These are phyloP conservation scores for Onychorhynchus coronatus DNA, from an alignment of 2,113 vertebrate genomes.

Conservation along the genomic window DNA sequence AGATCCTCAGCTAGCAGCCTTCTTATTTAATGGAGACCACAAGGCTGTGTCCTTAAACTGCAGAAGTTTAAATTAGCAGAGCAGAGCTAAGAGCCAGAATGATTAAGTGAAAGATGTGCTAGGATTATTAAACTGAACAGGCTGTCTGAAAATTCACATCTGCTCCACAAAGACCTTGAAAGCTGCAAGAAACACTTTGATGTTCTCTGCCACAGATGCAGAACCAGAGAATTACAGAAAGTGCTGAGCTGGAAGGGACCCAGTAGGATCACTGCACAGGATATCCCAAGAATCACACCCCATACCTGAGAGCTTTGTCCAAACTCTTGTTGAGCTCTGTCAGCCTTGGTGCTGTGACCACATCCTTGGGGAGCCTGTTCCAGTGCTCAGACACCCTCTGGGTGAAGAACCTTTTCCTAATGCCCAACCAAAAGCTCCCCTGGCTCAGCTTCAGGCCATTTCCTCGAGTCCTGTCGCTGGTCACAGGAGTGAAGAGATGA, in stretches of 20 bases:
- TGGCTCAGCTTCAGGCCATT: not conserved
- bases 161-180: not conserved
- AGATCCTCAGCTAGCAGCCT: not conserved
- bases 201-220: not conserved
- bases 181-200: not conserved
- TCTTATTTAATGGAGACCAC: not conserved
- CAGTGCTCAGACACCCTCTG: no score
- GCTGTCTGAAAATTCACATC: not conserved
- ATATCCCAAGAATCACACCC: not conserved
- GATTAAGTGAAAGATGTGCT: not conserved
- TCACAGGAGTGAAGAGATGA: not conserved
- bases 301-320: not conserved
- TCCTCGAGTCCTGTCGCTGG: not conserved
- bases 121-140: slow-evolving; percentile 3
- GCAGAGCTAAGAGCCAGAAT: not conserved
- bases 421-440: not conserved
- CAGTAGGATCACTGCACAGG: no score
- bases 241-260: not conserved
- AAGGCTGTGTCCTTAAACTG: not conserved
- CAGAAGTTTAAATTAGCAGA: not conserved
- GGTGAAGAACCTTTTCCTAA: not conserved
- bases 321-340: not conserved
- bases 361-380: not conserved
- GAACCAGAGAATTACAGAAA: not conserved
- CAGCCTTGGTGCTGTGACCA: not conserved